Evolutionary conservation across 2,113 vertebrate genomes (phyloP).

Genomic region (Salvelinus fontinalis): DNA sequence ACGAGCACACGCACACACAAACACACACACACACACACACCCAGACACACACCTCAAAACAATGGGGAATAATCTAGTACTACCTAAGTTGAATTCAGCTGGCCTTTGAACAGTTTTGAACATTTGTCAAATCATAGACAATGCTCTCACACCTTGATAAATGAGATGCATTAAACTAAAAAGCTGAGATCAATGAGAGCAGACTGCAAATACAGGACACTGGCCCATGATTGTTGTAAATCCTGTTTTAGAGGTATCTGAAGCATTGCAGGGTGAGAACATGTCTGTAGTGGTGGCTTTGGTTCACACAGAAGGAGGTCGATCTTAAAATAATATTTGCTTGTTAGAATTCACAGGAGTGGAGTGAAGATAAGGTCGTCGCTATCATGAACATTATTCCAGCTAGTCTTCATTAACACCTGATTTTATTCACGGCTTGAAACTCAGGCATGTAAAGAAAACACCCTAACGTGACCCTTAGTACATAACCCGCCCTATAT

Average conservation of each 20-base stretch:
- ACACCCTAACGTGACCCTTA: background rate
- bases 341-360: background rate
- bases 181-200: background rate
- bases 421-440: background rate
- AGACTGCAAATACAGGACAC: background rate
- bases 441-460: background rate
- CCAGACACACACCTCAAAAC: background rate
- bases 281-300: no score
- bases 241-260: no score
- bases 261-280: no score
- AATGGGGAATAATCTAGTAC: no score
- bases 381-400: background rate
- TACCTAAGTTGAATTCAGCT: no score
- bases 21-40: background rate
- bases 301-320: background rate
- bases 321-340: background rate
- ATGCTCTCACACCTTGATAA: background rate
- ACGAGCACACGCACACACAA: background rate
- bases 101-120: no score
- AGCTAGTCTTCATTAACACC: background rate
- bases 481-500: background rate
- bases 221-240: background rate
- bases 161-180: no score
- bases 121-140: background rate
- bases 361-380: background rate